These are phyloP conservation scores for Cenopis cana DNA, from an alignment of 2,888 invertebrate species.

Conservation along the genomic window DNA sequence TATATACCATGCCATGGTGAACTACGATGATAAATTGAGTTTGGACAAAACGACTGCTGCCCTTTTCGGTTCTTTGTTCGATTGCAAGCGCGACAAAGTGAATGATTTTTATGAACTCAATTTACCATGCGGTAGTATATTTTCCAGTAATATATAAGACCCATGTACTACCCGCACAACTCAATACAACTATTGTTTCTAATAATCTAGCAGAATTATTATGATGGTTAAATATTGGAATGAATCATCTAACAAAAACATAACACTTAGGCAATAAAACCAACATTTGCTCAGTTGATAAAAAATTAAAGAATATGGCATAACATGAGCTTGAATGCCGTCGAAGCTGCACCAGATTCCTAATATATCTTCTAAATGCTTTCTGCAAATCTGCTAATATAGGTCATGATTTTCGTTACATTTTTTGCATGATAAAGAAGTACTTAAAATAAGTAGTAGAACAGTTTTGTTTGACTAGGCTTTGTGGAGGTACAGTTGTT, in stretches of 20 bases:
- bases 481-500: too few species aligned
- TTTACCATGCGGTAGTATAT: not conserved
- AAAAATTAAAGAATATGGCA: constrained; percentile 12
- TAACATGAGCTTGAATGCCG: not conserved
- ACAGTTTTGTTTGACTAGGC: too few species aligned
- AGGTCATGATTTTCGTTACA: not conserved
- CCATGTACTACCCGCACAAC: not conserved
- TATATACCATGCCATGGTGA: not conserved
- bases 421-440: too few species aligned
- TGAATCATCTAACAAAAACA: constrained; percentile 7
- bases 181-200: constrained; percentile 9
- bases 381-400: not conserved
- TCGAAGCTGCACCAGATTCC: not conserved
- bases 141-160: not conserved
- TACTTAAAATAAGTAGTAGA: too few species aligned
- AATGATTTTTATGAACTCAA: not conserved
- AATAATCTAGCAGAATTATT: constrained; percentile 2
- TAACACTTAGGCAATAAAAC: constrained; percentile 13
- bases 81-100: too few species aligned
- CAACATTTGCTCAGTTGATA: constrained; percentile 13
- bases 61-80: too few species aligned
- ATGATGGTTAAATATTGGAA: not conserved
- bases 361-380: not conserved
- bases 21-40: not conserved
- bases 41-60: not conserved